A percentile compares a stretch with the other conserved stretches of the same genome.
Conservation (phyloP, 2,888 invertebrate species). For the Campoplex nolae region DNA sequence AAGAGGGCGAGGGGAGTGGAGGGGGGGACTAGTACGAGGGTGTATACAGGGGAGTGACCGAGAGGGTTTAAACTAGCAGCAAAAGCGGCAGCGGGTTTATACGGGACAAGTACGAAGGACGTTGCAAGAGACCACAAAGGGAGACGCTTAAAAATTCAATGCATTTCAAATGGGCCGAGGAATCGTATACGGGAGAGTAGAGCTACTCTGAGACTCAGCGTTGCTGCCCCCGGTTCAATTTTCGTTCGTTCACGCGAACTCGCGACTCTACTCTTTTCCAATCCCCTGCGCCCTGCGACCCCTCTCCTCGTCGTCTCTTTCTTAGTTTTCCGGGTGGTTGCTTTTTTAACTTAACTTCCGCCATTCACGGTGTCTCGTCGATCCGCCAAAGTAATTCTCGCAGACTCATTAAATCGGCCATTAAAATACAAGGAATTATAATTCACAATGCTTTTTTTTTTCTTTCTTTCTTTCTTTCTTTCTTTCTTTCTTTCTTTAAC, state of each 20-base stretch:
- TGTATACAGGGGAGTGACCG: conserved; percentile 58
- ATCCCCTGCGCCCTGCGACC: conserved; percentile 31
- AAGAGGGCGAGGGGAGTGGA: too few species aligned
- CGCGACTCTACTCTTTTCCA: conserved; percentile 53
- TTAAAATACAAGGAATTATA: conserved; percentile 20
- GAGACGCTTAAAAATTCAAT: conserved; percentile 83
- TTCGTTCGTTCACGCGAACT: conserved; percentile 70
- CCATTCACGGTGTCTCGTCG: conserved; percentile 7
- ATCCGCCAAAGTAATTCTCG: conserved; percentile 4
- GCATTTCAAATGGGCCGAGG: conserved; percentile 83
- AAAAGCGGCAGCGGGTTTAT: conserved; percentile 29
- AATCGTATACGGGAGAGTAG: conserved; percentile 73
- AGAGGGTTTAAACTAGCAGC: conserved; percentile 62
- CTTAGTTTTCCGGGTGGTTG: conserved; percentile 25
- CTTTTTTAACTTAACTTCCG: conserved; percentile 13
- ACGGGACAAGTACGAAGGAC: conserved; percentile 63
- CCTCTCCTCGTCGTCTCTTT: neutral
- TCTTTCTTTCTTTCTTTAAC: neutral
- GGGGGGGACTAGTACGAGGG: conserved; percentile 17
- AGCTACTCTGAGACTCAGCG: conserved; percentile 72
- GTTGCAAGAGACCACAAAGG: conserved; percentile 74
- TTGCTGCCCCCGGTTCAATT: conserved; percentile 74
- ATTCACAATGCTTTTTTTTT: neutral
- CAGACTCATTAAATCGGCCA: conserved; percentile 7
- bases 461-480: neutral